Percentiles rank a stretch among this genome's conserved stretches.
phyloP scores from a whole-genome alignment of 1,140 invertebrate genomes.

The Papilio polytes region DNA sequence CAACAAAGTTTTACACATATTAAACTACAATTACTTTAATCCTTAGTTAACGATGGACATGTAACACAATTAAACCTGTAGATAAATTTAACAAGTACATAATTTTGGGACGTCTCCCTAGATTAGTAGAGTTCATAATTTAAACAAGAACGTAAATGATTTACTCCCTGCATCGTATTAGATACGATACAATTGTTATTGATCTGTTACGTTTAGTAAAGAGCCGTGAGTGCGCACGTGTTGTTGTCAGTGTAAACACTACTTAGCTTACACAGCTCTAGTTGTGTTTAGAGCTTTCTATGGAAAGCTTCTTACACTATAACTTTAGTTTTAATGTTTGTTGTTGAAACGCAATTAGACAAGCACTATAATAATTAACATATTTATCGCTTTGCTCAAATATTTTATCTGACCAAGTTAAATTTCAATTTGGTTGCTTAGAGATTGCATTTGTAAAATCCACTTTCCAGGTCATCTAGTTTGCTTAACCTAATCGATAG shows the following conservation, averaged over 20 bases:
- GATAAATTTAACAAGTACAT: neutral
- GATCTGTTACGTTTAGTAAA: neutral
- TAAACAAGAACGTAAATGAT: neutral
- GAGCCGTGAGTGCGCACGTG: neutral
- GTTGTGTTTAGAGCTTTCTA: neutral
- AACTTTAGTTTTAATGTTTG: neutral
- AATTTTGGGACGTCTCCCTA: neutral
- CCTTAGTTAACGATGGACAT: neutral
- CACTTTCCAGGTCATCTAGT: neutral
- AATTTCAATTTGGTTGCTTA: too few relatives aligned
- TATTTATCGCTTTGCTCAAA: neutral
- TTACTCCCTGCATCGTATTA: neutral
- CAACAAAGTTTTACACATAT: neutral
- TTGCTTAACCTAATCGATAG: neutral
- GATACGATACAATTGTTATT: slow-evolving; percentile 8
- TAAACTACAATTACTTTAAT: neutral
- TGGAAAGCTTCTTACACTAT: neutral
- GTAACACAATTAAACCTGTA: neutral
- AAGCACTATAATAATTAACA: too few relatives aligned
- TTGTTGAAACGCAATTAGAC: too few relatives aligned
- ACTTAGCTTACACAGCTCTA: neutral
- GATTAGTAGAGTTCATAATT: neutral
- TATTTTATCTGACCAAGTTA: too few relatives aligned
- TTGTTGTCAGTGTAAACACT: slow-evolving; percentile 3
- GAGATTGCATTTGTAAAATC: neutral